Percentiles rank a stretch among this genome's conserved stretches.
Evolutionary conservation across 2,113 vertebrate genomes (phyloP).

Genomic region (Aythya baeri): DNA sequence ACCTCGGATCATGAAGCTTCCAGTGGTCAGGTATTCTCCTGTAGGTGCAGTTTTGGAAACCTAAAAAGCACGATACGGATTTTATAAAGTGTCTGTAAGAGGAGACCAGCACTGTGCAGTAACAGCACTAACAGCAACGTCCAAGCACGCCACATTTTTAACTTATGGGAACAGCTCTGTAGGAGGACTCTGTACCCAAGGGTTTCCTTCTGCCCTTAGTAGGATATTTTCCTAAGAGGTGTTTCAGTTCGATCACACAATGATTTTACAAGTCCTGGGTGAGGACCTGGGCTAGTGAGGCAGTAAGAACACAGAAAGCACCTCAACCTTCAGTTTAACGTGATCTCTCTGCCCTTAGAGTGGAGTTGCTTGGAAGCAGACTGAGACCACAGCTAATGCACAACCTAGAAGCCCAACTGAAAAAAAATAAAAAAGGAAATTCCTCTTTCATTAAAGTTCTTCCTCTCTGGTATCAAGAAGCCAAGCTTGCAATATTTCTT

Average conservation of each 20-base stretch:
- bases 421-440: background rate
- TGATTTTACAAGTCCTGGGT: background rate
- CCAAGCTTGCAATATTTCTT: background rate
- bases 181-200: fast-evolving
- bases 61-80: slow-evolving; percentile 38
- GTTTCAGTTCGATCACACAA: background rate
- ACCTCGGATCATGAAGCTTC: slow-evolving; percentile 99
- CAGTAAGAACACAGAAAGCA: background rate
- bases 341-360: fast-evolving
- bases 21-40: slow-evolving; percentile 97
- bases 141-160: background rate
- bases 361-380: background rate
- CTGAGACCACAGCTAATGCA: background rate
- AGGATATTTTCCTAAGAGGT: background rate
- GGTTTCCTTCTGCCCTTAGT: background rate
- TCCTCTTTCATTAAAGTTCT: background rate
- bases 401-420: background rate
- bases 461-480: background rate
- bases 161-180: background rate
- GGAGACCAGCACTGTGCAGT: fast-evolving
- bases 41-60: slow-evolving; percentile 98
- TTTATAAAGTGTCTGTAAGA: background rate
- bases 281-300: background rate
- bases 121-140: background rate
- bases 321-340: fast-evolving